phyloP scores from a whole-genome alignment of 2,797 vertebrate genomes.

The Hylomyscus alleni region DNA sequence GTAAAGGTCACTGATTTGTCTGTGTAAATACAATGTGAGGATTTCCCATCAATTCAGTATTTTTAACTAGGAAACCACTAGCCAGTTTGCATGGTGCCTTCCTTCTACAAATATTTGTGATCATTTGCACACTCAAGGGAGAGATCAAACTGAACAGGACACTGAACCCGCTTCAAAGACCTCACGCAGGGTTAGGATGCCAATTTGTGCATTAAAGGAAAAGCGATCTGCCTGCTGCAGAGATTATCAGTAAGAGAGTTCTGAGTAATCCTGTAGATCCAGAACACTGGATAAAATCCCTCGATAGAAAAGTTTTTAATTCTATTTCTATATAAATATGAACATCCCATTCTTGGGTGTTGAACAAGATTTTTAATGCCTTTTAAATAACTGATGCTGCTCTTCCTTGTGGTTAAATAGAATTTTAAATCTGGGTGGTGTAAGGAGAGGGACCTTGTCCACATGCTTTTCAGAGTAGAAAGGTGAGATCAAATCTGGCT shows the following conservation, averaged over 20 bases:
- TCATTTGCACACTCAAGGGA: not conserved
- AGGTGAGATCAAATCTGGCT: not conserved
- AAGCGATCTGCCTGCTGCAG: not conserved
- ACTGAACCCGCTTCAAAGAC: not conserved
- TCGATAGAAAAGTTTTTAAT: not conserved
- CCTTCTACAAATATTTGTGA: constrained; percentile 26
- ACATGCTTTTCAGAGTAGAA: not conserved
- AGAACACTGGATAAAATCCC: not conserved
- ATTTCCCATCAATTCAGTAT: constrained; percentile 9
- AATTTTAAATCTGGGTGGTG: constrained; percentile 1
- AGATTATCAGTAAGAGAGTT: not conserved
- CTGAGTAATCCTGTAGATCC: not conserved
- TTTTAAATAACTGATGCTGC: not conserved
- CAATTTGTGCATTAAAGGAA: not conserved
- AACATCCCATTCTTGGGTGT: not conserved
- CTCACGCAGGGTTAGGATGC: not conserved
- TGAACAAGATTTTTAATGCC: constrained; percentile 9
- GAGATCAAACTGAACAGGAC: not conserved
- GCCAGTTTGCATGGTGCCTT: not conserved
- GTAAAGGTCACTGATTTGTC: not conserved
- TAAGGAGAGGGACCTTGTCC: not conserved
- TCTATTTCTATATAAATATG: not conserved
- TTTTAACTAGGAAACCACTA: constrained; percentile 5
- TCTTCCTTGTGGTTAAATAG: constrained; percentile 12
- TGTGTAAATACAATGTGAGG: not conserved